Evolutionary conservation across 2,888 invertebrate genomes (phyloP).

Genomic region (Chymomyza fuscimana): DNA sequence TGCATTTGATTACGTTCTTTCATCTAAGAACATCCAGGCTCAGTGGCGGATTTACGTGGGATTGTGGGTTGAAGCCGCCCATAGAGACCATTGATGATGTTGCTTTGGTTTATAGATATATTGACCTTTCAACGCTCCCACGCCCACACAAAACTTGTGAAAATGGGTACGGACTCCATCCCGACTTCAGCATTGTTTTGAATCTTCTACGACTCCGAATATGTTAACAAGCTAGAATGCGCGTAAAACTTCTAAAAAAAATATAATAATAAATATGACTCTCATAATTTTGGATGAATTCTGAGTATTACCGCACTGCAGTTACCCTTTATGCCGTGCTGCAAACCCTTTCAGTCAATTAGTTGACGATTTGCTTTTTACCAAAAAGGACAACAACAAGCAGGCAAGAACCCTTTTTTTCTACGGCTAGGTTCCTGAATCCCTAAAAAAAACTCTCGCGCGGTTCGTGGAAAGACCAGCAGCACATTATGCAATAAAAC

Average conservation of each 20-base stretch:
- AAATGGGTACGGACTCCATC: too few species aligned
- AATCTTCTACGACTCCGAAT: too few species aligned
- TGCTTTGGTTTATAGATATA: too few species aligned
- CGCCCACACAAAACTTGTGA: too few species aligned
- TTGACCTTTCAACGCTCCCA: too few species aligned
- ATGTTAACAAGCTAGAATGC: neutral
- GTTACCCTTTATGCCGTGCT: constrained; percentile 18
- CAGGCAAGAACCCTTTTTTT: constrained; percentile 6
- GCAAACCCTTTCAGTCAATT: constrained; percentile 72
- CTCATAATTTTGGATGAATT: neutral
- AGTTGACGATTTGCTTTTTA: constrained; percentile 68
- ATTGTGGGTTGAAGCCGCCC: too few species aligned
- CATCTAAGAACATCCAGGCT: too few species aligned
- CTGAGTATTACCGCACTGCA: constrained; percentile 21
- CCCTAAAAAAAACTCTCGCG: neutral
- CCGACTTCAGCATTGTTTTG: too few species aligned
- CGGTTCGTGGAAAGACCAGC: constrained; percentile 5
- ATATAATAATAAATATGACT: neutral
- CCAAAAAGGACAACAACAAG: neutral
- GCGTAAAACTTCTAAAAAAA: neutral
- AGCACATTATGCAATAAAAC: constrained; percentile 69
- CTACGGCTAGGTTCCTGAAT: too few species aligned
- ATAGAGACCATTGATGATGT: too few species aligned
- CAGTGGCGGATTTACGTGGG: too few species aligned
- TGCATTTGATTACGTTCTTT: too few species aligned